phyloP scores from a whole-genome alignment of 2,113 vertebrate genomes.

The Clarias macrocephalus region DNA sequence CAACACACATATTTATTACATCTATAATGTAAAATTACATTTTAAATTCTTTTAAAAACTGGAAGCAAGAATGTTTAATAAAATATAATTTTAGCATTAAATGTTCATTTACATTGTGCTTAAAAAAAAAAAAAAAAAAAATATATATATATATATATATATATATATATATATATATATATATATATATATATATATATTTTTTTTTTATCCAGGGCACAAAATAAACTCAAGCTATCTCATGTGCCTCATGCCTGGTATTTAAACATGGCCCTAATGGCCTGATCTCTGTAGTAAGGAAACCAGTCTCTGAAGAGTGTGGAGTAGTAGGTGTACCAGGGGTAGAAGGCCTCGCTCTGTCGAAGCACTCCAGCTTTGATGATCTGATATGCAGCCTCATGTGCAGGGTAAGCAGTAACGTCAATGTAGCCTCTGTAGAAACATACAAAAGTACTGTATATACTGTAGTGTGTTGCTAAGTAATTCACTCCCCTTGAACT shows the following conservation, averaged over 20 bases:
- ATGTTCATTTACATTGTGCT: background rate
- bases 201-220: conserved; percentile 7
- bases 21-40: background rate
- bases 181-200: too few species aligned
- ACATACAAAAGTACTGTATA: conserved; percentile 28
- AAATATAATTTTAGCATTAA: background rate
- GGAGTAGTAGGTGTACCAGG: conserved; percentile 65
- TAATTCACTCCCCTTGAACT: background rate
- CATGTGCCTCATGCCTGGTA: conserved; percentile 58
- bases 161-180: too few species aligned
- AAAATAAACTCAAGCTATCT: background rate
- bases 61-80: background rate
- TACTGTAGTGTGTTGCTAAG: background rate
- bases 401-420: conserved; percentile 68
- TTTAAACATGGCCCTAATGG: conserved; percentile 70
- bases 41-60: background rate
- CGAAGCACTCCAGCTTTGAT: conserved; percentile 69
- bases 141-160: too few species aligned
- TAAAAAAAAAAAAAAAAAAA: too few species aligned
- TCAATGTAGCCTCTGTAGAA: conserved; percentile 67
- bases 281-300: conserved; percentile 57
- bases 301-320: conserved; percentile 69
- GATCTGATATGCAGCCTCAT: conserved; percentile 79
- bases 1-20: background rate
- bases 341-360: conserved; percentile 75